Base-by-base conservation (phyloP, 37 sponge, comb jelly and placozoan genomes). In the Ianthella basta region DNA sequence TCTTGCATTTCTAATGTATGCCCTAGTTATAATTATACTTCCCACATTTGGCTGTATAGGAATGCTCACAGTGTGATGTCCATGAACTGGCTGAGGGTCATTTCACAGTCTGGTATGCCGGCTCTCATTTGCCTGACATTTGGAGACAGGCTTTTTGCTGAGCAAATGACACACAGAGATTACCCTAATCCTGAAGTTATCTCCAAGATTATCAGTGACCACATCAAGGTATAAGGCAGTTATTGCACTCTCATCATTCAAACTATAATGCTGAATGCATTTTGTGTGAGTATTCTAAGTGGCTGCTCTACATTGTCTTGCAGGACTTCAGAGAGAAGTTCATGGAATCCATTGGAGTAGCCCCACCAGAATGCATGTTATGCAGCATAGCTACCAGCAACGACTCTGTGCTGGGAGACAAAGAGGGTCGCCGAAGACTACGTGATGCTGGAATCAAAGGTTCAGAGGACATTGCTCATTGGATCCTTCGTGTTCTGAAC, bases 401-500 rank as follows among this genome's bases (percentile, higher is more conserved):
- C 15, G 72, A 70, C 72, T 70, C 72, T 4, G 34, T 70, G 5
- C 33, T 70, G 24, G 35, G 35, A 18, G 35, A 19, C 35, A 37
- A 70, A 37, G 72, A 70, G 20, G 33, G 33, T 1, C 32, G 65
- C 16, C 15, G 81, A 79, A 37, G 36, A 13, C 82, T 89, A 4
- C 65, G 72, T 44, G 72, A 80, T 32, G 89, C 59, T 16, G 82
- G 74, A 19, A 81, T 89, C 32, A 38, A 35, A 74, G 70, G 61
- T 30, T 59, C 60, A 24, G 12, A 60, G 2, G 89, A 89, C 84
- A 81, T 89, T 89, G 89, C 85, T 57, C 55, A 80, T 1, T 84
- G 85, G 85, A 36, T 89, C 0, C 85, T 68, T 13, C 59, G 55
- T n/a, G 83, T 34, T 12, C 56, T 88, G 37, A 36, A 83, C 36